These are phyloP conservation scores for Pseudanteris insignis DNA, from an alignment of 2,888 invertebrate genomes.

Conservation along the genomic window DNA sequence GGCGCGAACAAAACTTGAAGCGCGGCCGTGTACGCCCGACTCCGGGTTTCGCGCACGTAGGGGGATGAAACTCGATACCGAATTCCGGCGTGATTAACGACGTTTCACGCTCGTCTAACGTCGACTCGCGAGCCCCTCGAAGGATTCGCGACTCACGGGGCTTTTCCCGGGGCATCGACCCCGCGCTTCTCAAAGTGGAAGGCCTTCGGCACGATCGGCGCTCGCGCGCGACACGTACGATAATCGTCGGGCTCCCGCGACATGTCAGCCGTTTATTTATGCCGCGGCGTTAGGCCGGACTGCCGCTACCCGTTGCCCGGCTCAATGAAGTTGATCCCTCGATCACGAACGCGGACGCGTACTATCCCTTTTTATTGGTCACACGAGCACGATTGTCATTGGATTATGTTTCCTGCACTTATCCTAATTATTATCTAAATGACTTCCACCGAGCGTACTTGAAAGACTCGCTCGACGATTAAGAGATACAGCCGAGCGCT, in stretches of 20 bases:
- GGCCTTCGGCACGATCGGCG: conserved; percentile 48
- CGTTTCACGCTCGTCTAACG: conserved; percentile 59
- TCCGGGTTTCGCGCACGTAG: conserved; percentile 31
- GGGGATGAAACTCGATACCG: conserved; percentile 64
- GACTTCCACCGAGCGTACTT: conserved; percentile 20
- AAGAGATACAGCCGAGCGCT: conserved; percentile 28
- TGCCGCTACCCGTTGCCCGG: neutral
- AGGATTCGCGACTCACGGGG: conserved; percentile 58
- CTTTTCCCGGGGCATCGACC: conserved; percentile 57
- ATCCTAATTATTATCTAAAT: conserved; percentile 41
- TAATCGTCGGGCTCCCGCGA: conserved; percentile 45
- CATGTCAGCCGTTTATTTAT: conserved; percentile 33
- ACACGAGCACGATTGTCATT: conserved; percentile 21
- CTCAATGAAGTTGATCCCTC: conserved; percentile 15
- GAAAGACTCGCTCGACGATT: conserved; percentile 21
- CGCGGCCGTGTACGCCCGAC: conserved; percentile 26
- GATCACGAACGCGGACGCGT: conserved; percentile 1
- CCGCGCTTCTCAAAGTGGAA: conserved; percentile 40
- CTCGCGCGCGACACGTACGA: conserved; percentile 50
- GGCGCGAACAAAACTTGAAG: conserved; percentile 20
- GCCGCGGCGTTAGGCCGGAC: conserved; percentile 3
- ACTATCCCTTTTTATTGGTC: conserved; percentile 23
- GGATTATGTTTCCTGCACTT: conserved; percentile 33
- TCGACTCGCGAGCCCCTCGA: conserved; percentile 49
- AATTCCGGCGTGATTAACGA: conserved; percentile 63